Conservation (phyloP, 2,888 invertebrate species). For the Nysson spinosus region DNA sequence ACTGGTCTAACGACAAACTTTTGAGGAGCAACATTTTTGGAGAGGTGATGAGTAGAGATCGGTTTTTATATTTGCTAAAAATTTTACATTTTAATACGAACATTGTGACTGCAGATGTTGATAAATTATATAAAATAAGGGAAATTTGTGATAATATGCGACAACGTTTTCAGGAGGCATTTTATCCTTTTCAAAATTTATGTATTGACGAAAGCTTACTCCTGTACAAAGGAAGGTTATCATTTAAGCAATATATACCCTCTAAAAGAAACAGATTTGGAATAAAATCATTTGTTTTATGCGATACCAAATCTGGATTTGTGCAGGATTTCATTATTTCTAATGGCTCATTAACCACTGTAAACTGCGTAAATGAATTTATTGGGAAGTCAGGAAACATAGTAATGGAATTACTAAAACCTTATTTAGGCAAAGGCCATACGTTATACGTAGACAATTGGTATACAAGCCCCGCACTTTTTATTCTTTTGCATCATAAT, state of each 20-base stretch:
- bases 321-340: too few species aligned
- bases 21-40: slow-evolving; percentile 26
- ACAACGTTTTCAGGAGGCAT: slow-evolving; percentile 14
- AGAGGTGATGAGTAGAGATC: slow-evolving; percentile 22
- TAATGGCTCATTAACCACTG: too few species aligned
- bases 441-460: slow-evolving; percentile 14
- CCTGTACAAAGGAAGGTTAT: slow-evolving; percentile 3
- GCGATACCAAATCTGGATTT: slow-evolving; percentile 1
- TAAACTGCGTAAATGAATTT: slow-evolving; percentile 8
- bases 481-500: slow-evolving; percentile 12
- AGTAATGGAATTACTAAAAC: neutral
- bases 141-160: slow-evolving; percentile 15
- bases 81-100: slow-evolving; percentile 29
- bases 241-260: slow-evolving; percentile 1
- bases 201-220: slow-evolving; percentile 7
- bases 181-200: slow-evolving; percentile 26
- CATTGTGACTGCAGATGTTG: slow-evolving; percentile 11
- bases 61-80: slow-evolving; percentile 21
- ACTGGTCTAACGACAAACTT: slow-evolving; percentile 26
- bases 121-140: slow-evolving; percentile 26
- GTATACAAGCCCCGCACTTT: slow-evolving; percentile 13
- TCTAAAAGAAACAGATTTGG: slow-evolving; percentile 5
- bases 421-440: slow-evolving; percentile 9
- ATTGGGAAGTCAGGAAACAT: slow-evolving; percentile 12
- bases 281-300: slow-evolving; percentile 2